Evolutionary conservation across 53 echinoderm and acorn worm genomes (phyloP).

Genomic region (Pentamera pediparva): DNA sequence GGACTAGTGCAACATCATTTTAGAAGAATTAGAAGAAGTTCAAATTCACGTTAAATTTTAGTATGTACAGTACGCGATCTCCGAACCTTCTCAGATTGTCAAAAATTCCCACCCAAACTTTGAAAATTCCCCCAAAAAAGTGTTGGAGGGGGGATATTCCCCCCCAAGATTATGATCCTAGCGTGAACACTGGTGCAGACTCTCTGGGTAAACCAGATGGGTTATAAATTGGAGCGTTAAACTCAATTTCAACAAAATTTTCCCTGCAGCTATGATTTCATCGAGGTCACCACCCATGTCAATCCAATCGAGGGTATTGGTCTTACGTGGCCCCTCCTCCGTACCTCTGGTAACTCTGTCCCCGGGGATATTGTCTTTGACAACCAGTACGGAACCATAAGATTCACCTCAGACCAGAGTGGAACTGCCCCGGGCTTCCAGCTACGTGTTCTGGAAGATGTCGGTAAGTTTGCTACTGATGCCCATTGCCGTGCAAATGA

Average conservation of each 20-base stretch:
- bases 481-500: no score
- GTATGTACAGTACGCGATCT: no score
- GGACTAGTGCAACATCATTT: no score
- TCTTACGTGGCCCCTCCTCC: neutral
- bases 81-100: no score
- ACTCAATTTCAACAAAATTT: neutral
- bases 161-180: no score
- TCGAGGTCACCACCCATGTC: constrained; percentile 31
- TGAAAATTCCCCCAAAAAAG: neutral
- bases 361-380: constrained; percentile 1
- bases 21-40: neutral
- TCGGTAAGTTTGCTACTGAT: constrained; percentile 1
- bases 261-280: constrained; percentile 41
- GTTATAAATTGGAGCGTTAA: neutral
- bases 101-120: no score
- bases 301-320: neutral
- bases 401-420: constrained; percentile 45
- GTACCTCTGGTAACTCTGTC: neutral
- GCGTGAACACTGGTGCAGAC: no score
- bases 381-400: constrained; percentile 23
- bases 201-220: neutral
- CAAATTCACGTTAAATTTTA: no score
- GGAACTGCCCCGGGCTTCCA: constrained; percentile 25
- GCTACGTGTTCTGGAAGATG: neutral
- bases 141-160: no score